These are phyloP conservation scores for Meteorus cinctellus DNA, from an alignment of 2,888 invertebrate genomes.

Conservation along the genomic window DNA sequence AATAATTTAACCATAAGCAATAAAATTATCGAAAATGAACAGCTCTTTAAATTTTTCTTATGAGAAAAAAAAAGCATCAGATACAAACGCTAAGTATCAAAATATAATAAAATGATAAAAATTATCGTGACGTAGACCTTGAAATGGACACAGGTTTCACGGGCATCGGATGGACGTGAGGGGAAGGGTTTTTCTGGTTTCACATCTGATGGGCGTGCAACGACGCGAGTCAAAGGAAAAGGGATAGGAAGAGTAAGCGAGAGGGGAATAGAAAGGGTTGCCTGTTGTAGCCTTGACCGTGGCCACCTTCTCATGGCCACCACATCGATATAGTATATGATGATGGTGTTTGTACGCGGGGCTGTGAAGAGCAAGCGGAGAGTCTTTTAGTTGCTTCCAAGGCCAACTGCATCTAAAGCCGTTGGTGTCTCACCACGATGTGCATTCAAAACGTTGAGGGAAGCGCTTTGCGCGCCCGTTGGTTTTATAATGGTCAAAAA, in stretches of 20 bases:
- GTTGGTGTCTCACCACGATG: constrained; percentile 41
- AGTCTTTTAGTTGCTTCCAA: constrained; percentile 62
- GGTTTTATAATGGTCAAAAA: neutral
- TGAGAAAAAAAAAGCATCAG: no score
- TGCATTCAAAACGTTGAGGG: constrained; percentile 37
- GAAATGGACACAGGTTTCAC: no score
- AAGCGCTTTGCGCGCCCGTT: constrained; percentile 18
- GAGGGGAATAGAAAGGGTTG: constrained; percentile 35
- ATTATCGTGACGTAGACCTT: no score
- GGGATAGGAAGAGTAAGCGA: constrained; percentile 33
- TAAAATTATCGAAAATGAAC: no score
- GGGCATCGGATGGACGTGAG: no score
- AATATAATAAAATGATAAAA: no score
- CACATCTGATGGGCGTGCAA: constrained; percentile 47
- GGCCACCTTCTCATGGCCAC: constrained; percentile 69
- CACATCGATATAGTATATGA: constrained; percentile 46
- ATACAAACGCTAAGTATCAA: no score
- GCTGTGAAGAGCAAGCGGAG: constrained; percentile 44
- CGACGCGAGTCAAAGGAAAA: constrained; percentile 49
- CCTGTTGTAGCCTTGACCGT: constrained; percentile 69
- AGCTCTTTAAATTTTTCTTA: no score
- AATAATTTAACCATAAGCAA: no score
- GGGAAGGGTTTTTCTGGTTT: constrained; percentile 5
- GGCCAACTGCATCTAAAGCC: constrained; percentile 68
- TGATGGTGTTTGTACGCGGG: constrained; percentile 16